Evolutionary conservation across 2,113 vertebrate genomes (phyloP).

Genomic region (Pseudonaja textilis): DNA sequence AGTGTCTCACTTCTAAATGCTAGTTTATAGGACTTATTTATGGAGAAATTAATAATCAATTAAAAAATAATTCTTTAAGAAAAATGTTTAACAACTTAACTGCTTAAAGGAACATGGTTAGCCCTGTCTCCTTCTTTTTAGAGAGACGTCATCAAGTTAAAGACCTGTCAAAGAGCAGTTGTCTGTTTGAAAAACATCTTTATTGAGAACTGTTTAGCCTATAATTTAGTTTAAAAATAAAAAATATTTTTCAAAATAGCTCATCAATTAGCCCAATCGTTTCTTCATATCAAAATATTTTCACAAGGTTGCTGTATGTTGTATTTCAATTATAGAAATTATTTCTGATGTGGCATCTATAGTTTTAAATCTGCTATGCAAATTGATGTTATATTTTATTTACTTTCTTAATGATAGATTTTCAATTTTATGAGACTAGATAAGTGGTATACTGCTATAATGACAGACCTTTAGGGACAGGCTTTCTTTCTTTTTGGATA

Average conservation of each 20-base stretch:
- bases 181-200: neutral
- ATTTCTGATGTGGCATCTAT: neutral
- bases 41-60: neutral
- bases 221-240: neutral
- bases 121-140: neutral
- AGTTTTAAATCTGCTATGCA: neutral
- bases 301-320: neutral
- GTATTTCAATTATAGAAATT: neutral
- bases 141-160: neutral
- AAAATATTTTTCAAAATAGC: neutral
- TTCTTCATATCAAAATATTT: neutral
- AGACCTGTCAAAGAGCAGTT: neutral
- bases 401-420: neutral
- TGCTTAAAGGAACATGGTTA: neutral
- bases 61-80: neutral
- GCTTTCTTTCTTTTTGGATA: neutral
- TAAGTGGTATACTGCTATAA: neutral
- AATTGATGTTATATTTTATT: neutral
- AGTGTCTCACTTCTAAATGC: neutral
- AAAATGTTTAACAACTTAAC: neutral
- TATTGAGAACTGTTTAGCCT: neutral
- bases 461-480: neutral
- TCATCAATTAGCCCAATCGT: neutral
- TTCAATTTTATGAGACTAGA: neutral
- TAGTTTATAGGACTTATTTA: neutral